phyloP scores from a whole-genome alignment of 2,113 vertebrate genomes.

The Chrysochloris asiatica region DNA sequence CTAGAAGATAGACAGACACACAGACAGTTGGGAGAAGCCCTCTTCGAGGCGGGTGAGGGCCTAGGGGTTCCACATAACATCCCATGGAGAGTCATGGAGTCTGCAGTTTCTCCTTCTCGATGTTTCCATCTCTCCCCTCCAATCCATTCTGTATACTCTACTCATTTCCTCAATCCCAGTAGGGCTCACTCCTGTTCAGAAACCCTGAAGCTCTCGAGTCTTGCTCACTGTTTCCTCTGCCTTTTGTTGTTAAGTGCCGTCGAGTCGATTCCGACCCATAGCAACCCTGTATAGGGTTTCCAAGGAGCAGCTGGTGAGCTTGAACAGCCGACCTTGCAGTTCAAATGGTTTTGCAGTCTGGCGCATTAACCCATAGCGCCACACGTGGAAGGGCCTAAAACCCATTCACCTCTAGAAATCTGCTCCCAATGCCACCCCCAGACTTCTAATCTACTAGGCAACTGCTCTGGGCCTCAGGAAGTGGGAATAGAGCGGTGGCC shows the following conservation, averaged over 20 bases:
- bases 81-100: too few relatives aligned
- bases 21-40: background rate
- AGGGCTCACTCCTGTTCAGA: background rate
- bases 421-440: background rate
- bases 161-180: background rate
- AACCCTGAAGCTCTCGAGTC: background rate
- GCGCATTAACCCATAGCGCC: too few relatives aligned
- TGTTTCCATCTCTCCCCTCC: too few relatives aligned
- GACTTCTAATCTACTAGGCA: background rate
- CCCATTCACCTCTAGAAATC: background rate
- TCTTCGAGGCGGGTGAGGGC: background rate
- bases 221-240: background rate
- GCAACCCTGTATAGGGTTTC: too few relatives aligned
- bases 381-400: background rate
- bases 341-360: too few relatives aligned
- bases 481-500: accelerated
- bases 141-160: too few relatives aligned
- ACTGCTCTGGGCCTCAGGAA: background rate
- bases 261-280: too few relatives aligned
- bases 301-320: too few relatives aligned
- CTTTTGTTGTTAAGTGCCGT: too few relatives aligned
- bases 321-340: too few relatives aligned
- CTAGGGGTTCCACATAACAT: accelerated
- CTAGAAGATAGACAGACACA: constrained; percentile 82
- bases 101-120: too few relatives aligned